A percentile compares a stretch with the other conserved stretches of the same genome.
Evolutionary conservation across 1,140 invertebrate species (phyloP).

Genomic region (Streblospio benedicti): DNA sequence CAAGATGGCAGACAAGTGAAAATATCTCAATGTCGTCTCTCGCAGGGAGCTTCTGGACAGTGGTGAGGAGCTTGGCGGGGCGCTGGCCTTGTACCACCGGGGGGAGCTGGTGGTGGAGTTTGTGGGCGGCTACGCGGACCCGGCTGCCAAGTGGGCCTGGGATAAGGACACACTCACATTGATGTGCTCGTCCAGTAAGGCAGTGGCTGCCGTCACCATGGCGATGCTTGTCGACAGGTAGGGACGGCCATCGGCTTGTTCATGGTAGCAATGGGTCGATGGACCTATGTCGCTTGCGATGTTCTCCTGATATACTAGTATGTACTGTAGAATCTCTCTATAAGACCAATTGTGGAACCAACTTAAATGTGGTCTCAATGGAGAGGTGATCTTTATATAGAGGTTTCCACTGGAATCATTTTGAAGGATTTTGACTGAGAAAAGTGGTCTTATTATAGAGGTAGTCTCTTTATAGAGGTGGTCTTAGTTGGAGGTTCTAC

Average conservation of each 20-base stretch:
- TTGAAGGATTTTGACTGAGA: too few relatives aligned
- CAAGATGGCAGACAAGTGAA: too few relatives aligned
- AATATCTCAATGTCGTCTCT: too few relatives aligned
- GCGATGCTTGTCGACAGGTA: constrained; percentile 42
- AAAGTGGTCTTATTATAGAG: too few relatives aligned
- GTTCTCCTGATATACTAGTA: too few relatives aligned
- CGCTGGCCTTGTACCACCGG: constrained; percentile 10
- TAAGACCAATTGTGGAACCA: too few relatives aligned
- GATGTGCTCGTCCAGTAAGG: constrained; percentile 26
- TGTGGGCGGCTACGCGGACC: constrained; percentile 39
- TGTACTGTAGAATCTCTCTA: too few relatives aligned
- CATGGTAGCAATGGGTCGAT: not conserved
- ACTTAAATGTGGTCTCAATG: too few relatives aligned
- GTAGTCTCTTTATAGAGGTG: too few relatives aligned
- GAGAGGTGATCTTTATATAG: too few relatives aligned
- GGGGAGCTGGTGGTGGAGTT: constrained; percentile 17
- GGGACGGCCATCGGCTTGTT: not conserved
- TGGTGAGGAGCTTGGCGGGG: constrained; percentile 8
- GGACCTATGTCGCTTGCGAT: not conserved
- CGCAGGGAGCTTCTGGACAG: constrained; percentile 5
- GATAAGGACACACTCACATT: not conserved
- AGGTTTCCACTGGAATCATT: too few relatives aligned
- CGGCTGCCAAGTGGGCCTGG: constrained; percentile 3
- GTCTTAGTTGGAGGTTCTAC: too few relatives aligned
- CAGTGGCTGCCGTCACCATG: constrained; percentile 38